phyloP scores from a whole-genome alignment of 2,797 vertebrate species.

The Sciaenops ocellatus region DNA sequence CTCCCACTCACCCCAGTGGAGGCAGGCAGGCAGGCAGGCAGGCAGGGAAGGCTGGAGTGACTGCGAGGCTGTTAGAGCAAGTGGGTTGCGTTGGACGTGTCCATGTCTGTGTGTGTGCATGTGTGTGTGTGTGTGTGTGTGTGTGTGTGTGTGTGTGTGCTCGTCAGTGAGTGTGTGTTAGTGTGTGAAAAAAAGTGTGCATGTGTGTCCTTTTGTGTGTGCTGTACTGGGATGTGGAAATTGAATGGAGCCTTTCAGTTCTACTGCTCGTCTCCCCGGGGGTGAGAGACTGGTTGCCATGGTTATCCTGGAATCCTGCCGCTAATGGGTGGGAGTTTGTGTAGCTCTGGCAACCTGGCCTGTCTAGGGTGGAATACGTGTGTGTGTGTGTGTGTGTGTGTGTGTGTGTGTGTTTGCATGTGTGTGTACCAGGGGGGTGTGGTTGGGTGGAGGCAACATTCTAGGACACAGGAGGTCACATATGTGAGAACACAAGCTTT shows the following conservation, averaged over 20 bases:
- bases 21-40: constrained; percentile 78
- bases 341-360: constrained; percentile 87
- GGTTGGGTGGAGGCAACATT: constrained; percentile 82
- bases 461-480: constrained; percentile 86
- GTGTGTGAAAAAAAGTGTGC: constrained; percentile 84
- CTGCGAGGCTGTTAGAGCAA: constrained; percentile 85
- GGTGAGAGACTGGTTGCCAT: constrained; percentile 96
- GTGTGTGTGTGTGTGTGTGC: constrained; percentile 53
- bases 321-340: constrained; percentile 93
- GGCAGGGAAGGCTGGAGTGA: constrained; percentile 84
- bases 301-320: constrained; percentile 96
- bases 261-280: constrained; percentile 90
- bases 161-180: constrained; percentile 76
- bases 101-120: constrained; percentile 63
- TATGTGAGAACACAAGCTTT: constrained; percentile 72
- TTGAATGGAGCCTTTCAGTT: constrained; percentile 93
- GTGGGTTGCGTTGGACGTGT: constrained; percentile 81
- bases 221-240: constrained; percentile 89
- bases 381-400: constrained; percentile 65
- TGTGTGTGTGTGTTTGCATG: constrained; percentile 51
- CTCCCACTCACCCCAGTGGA: constrained; percentile 86
- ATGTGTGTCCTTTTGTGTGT: constrained; percentile 86
- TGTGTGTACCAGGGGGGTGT: constrained; percentile 77
- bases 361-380: constrained; percentile 87
- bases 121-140: constrained; percentile 55